Percentiles rank a stretch among this genome's conserved stretches.
These are phyloP conservation scores for Diplodus sargus DNA, from an alignment of 2,797 vertebrate species.

Conservation along the genomic window DNA sequence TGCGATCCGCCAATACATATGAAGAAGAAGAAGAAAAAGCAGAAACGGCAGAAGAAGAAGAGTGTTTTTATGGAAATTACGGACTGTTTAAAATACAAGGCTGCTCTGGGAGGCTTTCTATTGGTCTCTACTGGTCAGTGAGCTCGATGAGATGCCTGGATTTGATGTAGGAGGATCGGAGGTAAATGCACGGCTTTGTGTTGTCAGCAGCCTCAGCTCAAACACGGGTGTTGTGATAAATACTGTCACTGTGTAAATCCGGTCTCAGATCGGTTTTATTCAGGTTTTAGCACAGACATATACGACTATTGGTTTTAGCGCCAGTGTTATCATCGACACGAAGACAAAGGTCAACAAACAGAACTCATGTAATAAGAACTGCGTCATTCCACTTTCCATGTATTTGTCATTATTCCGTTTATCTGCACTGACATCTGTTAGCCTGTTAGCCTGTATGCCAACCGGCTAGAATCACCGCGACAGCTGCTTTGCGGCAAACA, in stretches of 20 bases:
- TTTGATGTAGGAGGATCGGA: background rate
- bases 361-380: too few species aligned
- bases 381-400: background rate
- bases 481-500: conserved; percentile 65
- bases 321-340: too few species aligned
- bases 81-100: background rate
- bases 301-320: too few species aligned
- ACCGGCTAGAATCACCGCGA: conserved; percentile 10
- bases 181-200: conserved; percentile 16
- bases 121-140: background rate
- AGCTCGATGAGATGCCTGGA: conserved; percentile 34
- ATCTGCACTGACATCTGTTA: background rate
- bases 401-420: background rate
- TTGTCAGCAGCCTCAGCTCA: background rate
- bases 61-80: background rate
- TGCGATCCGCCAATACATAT: too few species aligned
- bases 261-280: background rate
- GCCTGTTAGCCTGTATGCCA: conserved; percentile 30
- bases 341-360: background rate
- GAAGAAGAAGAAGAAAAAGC: background rate
- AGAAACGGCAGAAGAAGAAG: background rate
- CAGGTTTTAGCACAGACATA: too few species aligned
- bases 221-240: background rate
- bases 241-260: background rate
- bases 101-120: background rate